phyloP scores from a whole-genome alignment of 2,113 vertebrate species.

The Chloebia gouldiae region DNA sequence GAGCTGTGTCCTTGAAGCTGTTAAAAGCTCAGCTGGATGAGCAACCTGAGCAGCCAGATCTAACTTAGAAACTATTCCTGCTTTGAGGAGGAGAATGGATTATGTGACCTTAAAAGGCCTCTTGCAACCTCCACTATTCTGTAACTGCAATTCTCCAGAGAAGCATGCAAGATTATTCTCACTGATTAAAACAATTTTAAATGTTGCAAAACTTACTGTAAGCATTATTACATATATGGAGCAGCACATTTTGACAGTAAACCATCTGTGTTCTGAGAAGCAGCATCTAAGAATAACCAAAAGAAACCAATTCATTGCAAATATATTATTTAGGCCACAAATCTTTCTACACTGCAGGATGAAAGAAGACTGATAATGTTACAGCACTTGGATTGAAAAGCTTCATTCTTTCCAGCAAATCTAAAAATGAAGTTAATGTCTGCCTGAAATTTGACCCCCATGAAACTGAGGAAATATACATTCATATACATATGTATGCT shows the following conservation, averaged over 20 bases:
- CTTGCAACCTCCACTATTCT: not conserved
- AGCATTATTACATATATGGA: not conserved
- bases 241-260: not conserved
- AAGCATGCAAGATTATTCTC: not conserved
- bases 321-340: not conserved
- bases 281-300: slow-evolving; percentile 16
- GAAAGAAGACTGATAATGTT: not conserved
- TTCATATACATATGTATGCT: not conserved
- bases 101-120: not conserved
- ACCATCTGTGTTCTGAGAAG: not conserved
- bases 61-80: not conserved
- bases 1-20: not conserved
- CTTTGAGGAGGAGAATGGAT: not conserved
- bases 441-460: not conserved
- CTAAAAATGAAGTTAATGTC: not conserved
- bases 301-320: not conserved
- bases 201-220: not conserved
- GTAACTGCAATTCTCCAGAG: not conserved
- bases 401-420: slow-evolving; percentile 27
- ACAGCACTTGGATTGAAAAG: not conserved
- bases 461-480: not conserved
- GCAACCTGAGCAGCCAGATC: not conserved
- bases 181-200: not conserved
- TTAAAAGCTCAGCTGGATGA: not conserved
- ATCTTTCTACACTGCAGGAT: not conserved